Percentiles rank a stretch among this genome's conserved stretches.
phyloP scores from a whole-genome alignment of 64 coral and sea anemone genomes.

The Pachyseris speciosa region DNA sequence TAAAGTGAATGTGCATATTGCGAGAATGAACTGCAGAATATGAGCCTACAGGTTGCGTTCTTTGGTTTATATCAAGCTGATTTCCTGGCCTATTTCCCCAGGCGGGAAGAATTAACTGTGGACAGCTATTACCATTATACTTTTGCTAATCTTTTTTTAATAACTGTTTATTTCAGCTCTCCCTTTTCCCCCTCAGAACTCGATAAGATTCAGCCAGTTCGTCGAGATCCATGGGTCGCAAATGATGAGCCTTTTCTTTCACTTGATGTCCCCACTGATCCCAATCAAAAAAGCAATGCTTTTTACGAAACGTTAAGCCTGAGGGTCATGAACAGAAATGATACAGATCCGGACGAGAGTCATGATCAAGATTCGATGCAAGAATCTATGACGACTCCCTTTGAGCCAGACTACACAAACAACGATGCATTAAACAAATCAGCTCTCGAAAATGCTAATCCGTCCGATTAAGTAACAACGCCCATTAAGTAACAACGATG shows the following conservation, averaged over 20 bases:
- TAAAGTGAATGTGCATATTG: no score
- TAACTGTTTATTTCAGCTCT: background rate
- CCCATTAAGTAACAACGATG: no score
- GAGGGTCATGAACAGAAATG: background rate
- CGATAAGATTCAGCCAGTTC: background rate
- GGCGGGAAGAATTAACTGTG: no score
- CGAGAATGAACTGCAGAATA: no score
- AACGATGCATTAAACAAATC: background rate
- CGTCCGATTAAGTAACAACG: background rate
- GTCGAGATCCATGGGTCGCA: background rate
- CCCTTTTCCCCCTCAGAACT: background rate
- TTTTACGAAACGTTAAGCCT: conserved; percentile 11
- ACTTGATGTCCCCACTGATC: background rate
- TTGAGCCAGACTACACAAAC: background rate
- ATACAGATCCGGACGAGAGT: background rate
- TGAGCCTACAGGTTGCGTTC: no score
- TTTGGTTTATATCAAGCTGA: no score
- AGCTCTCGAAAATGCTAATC: no score
- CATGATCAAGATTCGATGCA: background rate
- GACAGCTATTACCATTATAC: no score
- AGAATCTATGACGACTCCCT: background rate
- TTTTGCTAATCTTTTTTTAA: background rate
- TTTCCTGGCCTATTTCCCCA: no score
- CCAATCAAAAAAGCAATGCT: background rate
- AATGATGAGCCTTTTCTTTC: background rate